Evolutionary conservation across 2,113 vertebrate species (phyloP), one percentile per base, ranked within the genome.

Genomic region (human): DNA sequence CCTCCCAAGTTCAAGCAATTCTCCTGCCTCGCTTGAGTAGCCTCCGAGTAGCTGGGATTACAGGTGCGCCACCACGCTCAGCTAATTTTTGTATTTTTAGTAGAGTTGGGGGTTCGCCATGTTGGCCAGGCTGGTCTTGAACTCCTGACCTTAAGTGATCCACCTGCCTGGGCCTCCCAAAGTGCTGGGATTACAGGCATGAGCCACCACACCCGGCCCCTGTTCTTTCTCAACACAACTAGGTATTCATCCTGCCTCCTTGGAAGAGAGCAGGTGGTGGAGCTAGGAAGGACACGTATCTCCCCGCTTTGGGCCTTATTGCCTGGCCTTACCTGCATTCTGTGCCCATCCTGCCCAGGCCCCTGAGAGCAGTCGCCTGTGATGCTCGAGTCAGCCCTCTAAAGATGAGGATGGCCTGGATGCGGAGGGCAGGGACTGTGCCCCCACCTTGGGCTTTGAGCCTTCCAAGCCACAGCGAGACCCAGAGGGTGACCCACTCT

Each of bases 401-500:
- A 43, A 68, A 68, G 93, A 45, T 20, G 2, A 73, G n/a, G 11
- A 4, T 35, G 45, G n/a, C 43, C 20, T 61, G 73, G 35, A 14
- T 43, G 27, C 1, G 1, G 64, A 55, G 55, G 22, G 30, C 35
- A 43, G 75, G 4, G 25, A 45, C 32, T 38, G 1, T 32, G 16
- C 55, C 48, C 32, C 52, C 30, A 25, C 30, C 1, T 55, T 68
- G 27, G 43, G 45, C 85, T n/a, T 30, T 38, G 75, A 93, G 75
- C 68, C 79, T 70, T 72, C 79, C 57, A 52, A 61, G 35, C 86
- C 52, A 12, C 35, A 52, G 75, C 48, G 38, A 64, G 86, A 81
- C 66, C 76, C 61, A 22, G 88, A 86, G 76, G 85, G 89, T 89
- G 93, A 76, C 91, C 94, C 85, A 55, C 72, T 3, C 84, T 25